A percentile compares a stretch with the other conserved stretches of the same genome.
Evolutionary conservation across 2,113 vertebrate species (phyloP).

Genomic region (Bujurquina vittata): DNA sequence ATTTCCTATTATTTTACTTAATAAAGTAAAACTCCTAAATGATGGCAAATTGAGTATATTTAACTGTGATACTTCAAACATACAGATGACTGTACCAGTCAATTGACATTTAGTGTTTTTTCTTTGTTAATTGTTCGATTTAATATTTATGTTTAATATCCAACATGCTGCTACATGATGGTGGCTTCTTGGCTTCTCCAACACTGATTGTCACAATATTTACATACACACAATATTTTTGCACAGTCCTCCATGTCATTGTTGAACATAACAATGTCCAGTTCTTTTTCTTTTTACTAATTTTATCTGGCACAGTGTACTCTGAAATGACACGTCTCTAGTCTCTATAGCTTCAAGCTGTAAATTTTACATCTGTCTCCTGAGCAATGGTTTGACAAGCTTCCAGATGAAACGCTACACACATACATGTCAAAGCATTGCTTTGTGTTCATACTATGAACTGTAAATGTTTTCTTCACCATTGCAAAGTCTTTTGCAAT

Average conservation of each 20-base stretch:
- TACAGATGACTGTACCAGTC: not conserved
- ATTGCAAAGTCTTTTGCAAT: constrained; percentile 85
- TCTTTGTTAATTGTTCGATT: not conserved
- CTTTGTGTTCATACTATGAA: constrained; percentile 92
- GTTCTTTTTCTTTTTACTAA: constrained; percentile 35
- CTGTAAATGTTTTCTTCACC: constrained; percentile 92
- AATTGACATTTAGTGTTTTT: constrained; percentile 26
- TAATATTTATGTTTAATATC: constrained; percentile 6
- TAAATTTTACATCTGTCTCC: constrained; percentile 63
- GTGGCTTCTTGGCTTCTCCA: constrained; percentile 15
- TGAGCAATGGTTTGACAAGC: constrained; percentile 56
- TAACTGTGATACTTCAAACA: not conserved
- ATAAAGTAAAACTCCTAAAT: constrained; percentile 18
- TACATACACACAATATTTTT: constrained; percentile 23
- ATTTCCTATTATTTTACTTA: not conserved
- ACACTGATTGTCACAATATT: constrained; percentile 33
- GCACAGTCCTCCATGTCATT: constrained; percentile 40
- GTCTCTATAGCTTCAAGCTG: constrained; percentile 65
- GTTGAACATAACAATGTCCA: constrained; percentile 26
- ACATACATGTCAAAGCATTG: constrained; percentile 65
- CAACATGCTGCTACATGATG: constrained; percentile 20
- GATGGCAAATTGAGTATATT: not conserved
- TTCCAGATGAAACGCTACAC: constrained; percentile 51
- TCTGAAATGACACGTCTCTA: constrained; percentile 46
- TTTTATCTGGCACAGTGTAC: constrained; percentile 54